Evolutionary conservation across 2,888 invertebrate species (phyloP), one percentile per base, ranked within the genome.

Genomic region (Blastobasis lacticolella): DNA sequence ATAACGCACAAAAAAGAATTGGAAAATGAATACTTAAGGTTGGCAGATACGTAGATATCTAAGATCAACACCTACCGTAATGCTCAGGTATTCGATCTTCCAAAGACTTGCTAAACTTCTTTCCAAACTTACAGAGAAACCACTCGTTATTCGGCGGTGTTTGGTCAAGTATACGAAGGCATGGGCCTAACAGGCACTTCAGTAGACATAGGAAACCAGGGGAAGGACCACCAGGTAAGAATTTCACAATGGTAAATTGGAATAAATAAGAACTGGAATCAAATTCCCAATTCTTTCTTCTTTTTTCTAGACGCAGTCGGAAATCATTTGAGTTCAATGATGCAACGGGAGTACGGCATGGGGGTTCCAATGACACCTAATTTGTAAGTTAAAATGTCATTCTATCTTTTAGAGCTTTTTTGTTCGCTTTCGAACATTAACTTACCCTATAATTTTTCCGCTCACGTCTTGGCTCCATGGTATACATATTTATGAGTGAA

Each of bases 141-240:
- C 98, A 98, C 81, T 96, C 97, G 48, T 88, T 98, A 49, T 98
- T 98, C 73, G 98, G 98, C 51, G 97, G 95, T 68, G 97, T 98
- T 38, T 97, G 97, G 97, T 96, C 97, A 6, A 96, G 97, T 56
- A 95, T 97, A 90, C 90, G 95, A 69, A 91, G 95, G 55, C 94
- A 94, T 64, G 91, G 91, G 5, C 88, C 89, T 6, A 86, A 87
- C 58, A 76, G 78, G 58, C 70, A 84, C 56, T 80, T 85, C 53
- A 73, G 82, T 38, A 78, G 77, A 58, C 78, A 75, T 58, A 64
- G 81, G 48, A 84, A 83, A 63, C 81, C 70, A 38, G 79, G 75
- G 0, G 86, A 87, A 40, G 59, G 66, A 23, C 73, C 77, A 38
- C 57, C 73, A 71, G 86, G 85, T 87, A 69, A 55, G 23, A 48